phyloP scores from a whole-genome alignment of 2,888 invertebrate species.

The Ormyrus rosae region DNA sequence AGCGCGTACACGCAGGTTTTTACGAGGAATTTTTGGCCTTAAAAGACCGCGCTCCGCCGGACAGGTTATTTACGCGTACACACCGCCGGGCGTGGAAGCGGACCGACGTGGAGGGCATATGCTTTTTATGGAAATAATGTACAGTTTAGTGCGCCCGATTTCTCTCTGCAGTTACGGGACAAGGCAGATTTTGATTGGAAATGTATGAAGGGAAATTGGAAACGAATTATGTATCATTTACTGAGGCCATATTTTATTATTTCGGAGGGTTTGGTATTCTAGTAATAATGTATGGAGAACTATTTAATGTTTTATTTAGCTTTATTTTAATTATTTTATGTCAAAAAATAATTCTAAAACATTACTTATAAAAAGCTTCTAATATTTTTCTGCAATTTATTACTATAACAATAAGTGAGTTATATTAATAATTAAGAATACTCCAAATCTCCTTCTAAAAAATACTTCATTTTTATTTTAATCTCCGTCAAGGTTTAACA shows the following conservation, averaged over 20 bases:
- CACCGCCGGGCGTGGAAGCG: neutral
- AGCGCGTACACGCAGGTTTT: slow-evolving; percentile 19
- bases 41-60: neutral
- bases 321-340: too few species aligned
- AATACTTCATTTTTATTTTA: too few species aligned
- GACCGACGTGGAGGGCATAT: neutral
- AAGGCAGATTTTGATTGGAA: slow-evolving; percentile 2
- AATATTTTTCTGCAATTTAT: too few species aligned
- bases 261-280: too few species aligned
- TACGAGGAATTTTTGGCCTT: slow-evolving; percentile 37
- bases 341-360: too few species aligned
- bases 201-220: neutral
- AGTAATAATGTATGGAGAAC: too few species aligned
- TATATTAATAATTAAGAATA: too few species aligned
- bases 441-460: too few species aligned
- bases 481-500: neutral
- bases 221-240: neutral
- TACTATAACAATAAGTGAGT: too few species aligned
- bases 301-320: too few species aligned
- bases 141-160: neutral
- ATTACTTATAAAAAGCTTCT: too few species aligned
- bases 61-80: slow-evolving; percentile 24
- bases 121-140: slow-evolving; percentile 43
- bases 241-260: too few species aligned
- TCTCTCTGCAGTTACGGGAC: slow-evolving; percentile 1